Evolutionary conservation across 2,797 vertebrate genomes (phyloP), one percentile per base, ranked within the genome.

Genomic region (Myotis vivesi): DNA sequence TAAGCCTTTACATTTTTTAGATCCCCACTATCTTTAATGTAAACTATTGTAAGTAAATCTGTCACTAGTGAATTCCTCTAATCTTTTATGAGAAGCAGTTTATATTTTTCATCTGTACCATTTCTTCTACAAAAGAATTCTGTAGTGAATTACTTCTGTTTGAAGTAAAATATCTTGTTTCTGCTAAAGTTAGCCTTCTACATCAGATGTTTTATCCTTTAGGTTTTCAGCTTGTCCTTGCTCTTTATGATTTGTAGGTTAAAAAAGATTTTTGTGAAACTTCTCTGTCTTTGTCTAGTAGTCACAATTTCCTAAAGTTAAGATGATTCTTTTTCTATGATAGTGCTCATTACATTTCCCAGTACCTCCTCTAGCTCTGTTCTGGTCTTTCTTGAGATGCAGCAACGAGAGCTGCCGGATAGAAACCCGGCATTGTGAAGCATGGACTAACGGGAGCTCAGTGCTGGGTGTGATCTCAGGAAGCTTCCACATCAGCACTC

Each of bases 41-140:
- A 81, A 91, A 81, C 66, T 57, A 36, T 86, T 93, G 73, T 62
- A 92, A 87, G 73, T 62, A 92, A 85, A 92, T 93, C 75, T 91
- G 80, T 95, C 72, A 79, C 55, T 62, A n/a, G 6, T 72, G 59
- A 66, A 95, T 87, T 94, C 73, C 36, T 87, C 93, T 81, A 41
- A 64, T 92, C 87, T 96, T 96, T 94, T 87, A 20, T 87, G 80
- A 72, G 75, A 97, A 85, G 49, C 71, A 95, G 55, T 91, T 92
- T 95, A 90, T 91, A 79, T 93, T 89, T 95, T 92, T 17, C 30
- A 30, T 92, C 36, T 66, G 71, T 33, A 66, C 49, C 69, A 44
- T 94, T 80, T 95, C 33, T 95, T 93, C 25, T 44, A 81, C n/a
- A 68, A 36, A 88, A 85, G 69, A 91, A 85, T 87, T 79, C 68